phyloP scores from a whole-genome alignment of 2,113 vertebrate genomes.

The Erythrocebus patas region DNA sequence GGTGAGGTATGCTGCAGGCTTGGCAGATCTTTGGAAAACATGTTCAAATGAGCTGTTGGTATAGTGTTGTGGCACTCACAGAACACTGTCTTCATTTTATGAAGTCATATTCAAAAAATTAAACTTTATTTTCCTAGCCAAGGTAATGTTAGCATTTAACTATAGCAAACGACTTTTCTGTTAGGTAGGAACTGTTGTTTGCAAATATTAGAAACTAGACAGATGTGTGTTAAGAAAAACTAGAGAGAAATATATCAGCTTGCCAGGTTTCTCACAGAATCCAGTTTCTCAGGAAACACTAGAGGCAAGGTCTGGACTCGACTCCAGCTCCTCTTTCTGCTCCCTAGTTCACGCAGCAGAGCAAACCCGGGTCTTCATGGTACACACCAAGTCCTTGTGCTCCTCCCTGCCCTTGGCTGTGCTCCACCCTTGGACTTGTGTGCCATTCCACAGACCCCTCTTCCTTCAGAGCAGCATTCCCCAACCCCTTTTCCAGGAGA shows the following conservation, averaged over 20 bases:
- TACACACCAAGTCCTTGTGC: background rate
- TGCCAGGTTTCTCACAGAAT: background rate
- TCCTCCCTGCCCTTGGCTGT: background rate
- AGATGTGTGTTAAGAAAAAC: background rate
- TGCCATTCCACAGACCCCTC: background rate
- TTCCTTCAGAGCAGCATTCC: background rate
- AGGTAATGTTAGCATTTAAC: background rate
- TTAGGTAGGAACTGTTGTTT: background rate
- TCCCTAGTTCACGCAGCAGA: background rate
- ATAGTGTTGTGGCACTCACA: background rate
- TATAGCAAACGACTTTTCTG: background rate
- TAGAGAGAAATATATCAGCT: background rate
- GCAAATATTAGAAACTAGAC: background rate
- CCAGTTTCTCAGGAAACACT: background rate
- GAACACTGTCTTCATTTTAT: background rate
- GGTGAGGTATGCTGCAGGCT: background rate
- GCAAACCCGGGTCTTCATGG: fast-evolving
- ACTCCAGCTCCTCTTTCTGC: too few species aligned
- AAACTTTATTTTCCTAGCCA: background rate
- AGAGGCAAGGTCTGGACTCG: background rate
- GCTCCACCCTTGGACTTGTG: fast-evolving
- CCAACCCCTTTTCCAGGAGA: background rate
- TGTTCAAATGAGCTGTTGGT: background rate
- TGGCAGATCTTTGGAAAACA: background rate
- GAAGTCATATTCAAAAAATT: background rate